These are phyloP conservation scores for Epinotia bilunana DNA, from an alignment of 2,888 invertebrate species.

Conservation along the genomic window DNA sequence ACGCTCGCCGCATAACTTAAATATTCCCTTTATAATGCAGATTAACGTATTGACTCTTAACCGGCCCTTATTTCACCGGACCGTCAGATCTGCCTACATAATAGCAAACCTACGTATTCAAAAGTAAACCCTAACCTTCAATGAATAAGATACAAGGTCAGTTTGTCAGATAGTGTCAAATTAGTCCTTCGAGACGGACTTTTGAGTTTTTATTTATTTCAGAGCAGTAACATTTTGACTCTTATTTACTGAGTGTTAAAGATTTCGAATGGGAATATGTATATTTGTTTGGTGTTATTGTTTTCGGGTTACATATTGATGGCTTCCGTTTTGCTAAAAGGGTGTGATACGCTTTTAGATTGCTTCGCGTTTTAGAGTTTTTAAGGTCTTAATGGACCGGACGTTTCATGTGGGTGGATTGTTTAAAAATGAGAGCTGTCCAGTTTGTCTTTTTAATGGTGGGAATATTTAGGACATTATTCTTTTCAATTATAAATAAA, in stretches of 20 bases:
- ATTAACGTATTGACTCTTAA: constrained; percentile 78
- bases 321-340: constrained; percentile 61
- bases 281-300: constrained; percentile 36
- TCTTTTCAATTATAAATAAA: not conserved
- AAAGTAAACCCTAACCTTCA: not conserved
- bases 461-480: constrained; percentile 5
- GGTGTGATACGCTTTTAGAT: constrained; percentile 60
- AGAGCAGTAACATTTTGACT: constrained; percentile 6
- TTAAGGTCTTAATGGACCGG: constrained; percentile 67
- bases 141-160: not conserved
- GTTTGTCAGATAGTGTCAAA: not conserved
- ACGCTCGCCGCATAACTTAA: constrained; percentile 75
- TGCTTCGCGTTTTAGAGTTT: constrained; percentile 62
- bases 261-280: constrained; percentile 9
- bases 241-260: constrained; percentile 7
- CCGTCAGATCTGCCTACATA: constrained; percentile 40
- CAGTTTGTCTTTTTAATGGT: constrained; percentile 36
- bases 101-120: constrained; percentile 4
- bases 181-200: constrained; percentile 30
- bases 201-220: constrained; percentile 15
- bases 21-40: constrained; percentile 80
- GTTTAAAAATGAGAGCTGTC: constrained; percentile 50
- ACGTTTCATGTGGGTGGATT: constrained; percentile 68
- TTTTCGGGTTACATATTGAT: constrained; percentile 52
- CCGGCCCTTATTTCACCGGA: constrained; percentile 53